Evolutionary conservation across 2,888 invertebrate species (phyloP).

Genomic region (Matsumyia berberina): DNA sequence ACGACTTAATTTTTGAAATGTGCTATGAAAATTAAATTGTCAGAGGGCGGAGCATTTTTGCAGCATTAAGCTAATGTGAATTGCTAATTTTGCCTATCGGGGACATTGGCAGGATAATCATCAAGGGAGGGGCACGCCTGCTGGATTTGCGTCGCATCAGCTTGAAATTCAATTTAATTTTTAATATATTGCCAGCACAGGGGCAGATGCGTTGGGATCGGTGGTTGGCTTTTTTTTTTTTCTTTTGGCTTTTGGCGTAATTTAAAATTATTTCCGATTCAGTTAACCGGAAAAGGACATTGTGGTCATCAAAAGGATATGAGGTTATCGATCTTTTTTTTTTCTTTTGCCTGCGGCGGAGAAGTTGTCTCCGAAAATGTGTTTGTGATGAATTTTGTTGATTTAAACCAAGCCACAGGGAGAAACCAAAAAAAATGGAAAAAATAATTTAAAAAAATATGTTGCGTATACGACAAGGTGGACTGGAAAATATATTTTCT

Average conservation of each 20-base stretch:
- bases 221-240: background rate
- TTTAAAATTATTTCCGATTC: conserved; percentile 73
- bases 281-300: conserved; percentile 74
- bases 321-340: conserved; percentile 23
- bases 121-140: background rate
- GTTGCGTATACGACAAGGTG: conserved; percentile 25
- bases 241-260: conserved; percentile 43
- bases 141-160: conserved; percentile 45
- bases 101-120: conserved; percentile 67
- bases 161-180: conserved; percentile 69
- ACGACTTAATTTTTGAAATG: conserved; percentile 74
- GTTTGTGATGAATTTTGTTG: conserved; percentile 36
- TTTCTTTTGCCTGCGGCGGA: background rate
- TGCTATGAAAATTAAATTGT: conserved; percentile 73
- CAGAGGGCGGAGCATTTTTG: conserved; percentile 35
- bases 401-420: conserved; percentile 3
- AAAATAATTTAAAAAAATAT: too few relatives aligned
- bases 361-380: conserved; percentile 26
- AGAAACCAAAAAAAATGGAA: background rate
- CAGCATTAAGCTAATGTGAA: conserved; percentile 63
- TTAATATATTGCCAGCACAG: conserved; percentile 53
- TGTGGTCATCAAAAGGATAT: conserved; percentile 68
- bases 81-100: conserved; percentile 70
- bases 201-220: conserved; percentile 22
- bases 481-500: background rate